These are phyloP conservation scores for Indicator maculatus DNA, from an alignment of 2,113 vertebrate genomes.

Conservation along the genomic window DNA sequence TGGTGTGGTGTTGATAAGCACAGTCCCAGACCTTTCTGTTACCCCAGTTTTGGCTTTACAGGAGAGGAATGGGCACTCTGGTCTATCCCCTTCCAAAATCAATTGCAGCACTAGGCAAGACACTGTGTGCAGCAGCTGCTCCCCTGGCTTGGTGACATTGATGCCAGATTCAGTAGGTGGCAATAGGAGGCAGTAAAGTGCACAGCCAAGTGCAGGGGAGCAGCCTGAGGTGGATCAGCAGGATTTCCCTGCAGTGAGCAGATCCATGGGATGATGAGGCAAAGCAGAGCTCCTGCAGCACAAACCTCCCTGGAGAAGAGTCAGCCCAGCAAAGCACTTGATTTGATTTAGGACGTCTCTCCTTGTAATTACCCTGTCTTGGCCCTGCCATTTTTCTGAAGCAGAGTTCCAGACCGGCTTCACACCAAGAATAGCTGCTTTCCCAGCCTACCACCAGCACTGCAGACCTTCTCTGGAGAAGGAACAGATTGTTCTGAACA, in stretches of 20 bases:
- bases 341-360: neutral
- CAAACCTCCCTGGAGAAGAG: neutral
- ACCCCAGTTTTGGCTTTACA: neutral
- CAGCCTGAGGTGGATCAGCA: rapidly evolving
- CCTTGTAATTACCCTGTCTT: neutral
- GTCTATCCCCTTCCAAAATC: neutral
- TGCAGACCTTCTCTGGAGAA: neutral
- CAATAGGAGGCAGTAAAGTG: neutral
- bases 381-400: neutral
- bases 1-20: rapidly evolving
- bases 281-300: neutral
- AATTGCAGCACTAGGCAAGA: rapidly evolving
- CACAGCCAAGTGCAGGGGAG: neutral
- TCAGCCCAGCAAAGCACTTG: neutral
- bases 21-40: neutral
- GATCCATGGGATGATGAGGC: rapidly evolving
- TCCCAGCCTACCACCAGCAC: neutral
- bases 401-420: slow-evolving; percentile 18
- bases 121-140: neutral
- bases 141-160: neutral
- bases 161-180: neutral
- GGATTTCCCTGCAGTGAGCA: neutral
- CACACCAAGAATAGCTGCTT: neutral
- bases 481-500: slow-evolving; percentile 62
- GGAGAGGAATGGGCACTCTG: neutral